A percentile compares a stretch with the other conserved stretches of the same genome.
Conservation (phyloP, 1,140 invertebrate species). For the Drosophila erecta region DNA sequence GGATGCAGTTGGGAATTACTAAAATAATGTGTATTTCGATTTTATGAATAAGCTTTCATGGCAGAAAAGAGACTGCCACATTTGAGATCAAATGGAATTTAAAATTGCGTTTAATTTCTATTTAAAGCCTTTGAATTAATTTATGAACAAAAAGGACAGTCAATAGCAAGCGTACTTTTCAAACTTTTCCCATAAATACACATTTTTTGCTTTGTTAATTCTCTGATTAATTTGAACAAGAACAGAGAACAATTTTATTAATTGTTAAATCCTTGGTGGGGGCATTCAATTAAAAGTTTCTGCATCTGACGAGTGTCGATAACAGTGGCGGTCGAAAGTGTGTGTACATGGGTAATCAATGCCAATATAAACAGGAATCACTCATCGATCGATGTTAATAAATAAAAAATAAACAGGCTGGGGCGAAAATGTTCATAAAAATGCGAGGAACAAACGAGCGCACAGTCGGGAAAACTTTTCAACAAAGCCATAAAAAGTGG, state of each 20-base stretch:
- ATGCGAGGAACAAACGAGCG: constrained; percentile 2
- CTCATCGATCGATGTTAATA: constrained; percentile 65
- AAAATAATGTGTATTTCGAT: too few relatives aligned
- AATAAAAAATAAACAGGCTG: constrained; percentile 1
- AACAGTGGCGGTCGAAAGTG: constrained; percentile 70
- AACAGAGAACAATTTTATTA: constrained; percentile 65
- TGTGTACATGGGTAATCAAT: constrained; percentile 70
- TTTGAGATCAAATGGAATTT: background rate
- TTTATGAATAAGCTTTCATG: too few relatives aligned
- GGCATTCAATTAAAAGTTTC: constrained; percentile 77
- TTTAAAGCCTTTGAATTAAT: background rate
- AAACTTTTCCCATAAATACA: constrained; percentile 18
- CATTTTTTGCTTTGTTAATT: constrained; percentile 24
- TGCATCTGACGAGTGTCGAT: constrained; percentile 75
- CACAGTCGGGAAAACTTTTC: constrained; percentile 48
- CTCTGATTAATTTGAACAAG: constrained; percentile 42
- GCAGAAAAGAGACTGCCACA: too few relatives aligned
- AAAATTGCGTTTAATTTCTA: too few relatives aligned
- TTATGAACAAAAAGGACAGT: background rate
- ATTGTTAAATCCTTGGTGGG: constrained; percentile 52
- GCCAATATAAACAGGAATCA: constrained; percentile 62
- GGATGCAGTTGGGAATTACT: too few relatives aligned
- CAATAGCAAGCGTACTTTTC: constrained; percentile 3
- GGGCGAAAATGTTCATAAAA: constrained; percentile 8
- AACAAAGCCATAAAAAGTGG: constrained; percentile 64